These are phyloP conservation scores for Eubucco bourcierii DNA, from an alignment of 2,113 vertebrate species.

Conservation along the genomic window DNA sequence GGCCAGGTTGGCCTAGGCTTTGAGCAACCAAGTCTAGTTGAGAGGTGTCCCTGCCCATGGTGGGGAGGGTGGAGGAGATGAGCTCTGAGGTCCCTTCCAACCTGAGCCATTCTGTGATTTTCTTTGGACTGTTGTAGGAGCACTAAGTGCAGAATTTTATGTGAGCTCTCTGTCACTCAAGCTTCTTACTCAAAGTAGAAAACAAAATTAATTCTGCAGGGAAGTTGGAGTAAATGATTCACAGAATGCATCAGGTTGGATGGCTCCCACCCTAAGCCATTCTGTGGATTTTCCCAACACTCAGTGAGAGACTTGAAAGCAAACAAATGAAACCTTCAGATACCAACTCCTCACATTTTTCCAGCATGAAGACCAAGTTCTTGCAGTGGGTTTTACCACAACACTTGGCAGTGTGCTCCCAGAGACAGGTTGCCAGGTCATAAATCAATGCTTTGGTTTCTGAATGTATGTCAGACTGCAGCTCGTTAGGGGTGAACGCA, in stretches of 20 bases:
- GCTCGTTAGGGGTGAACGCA: not conserved
- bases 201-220: not conserved
- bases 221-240: too few relatives aligned
- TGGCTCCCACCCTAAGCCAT: too few relatives aligned
- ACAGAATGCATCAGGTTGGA: too few relatives aligned
- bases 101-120: not conserved
- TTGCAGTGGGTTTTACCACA: not conserved
- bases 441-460: not conserved
- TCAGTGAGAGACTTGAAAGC: not conserved
- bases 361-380: not conserved
- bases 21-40: too few relatives aligned
- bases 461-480: not conserved
- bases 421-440: not conserved
- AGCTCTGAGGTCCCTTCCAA: too few relatives aligned
- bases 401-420: not conserved
- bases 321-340: not conserved
- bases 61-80: too few relatives aligned
- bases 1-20: too few relatives aligned
- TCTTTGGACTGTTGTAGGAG: not conserved
- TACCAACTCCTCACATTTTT: not conserved
- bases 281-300: too few relatives aligned
- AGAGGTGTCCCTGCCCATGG: too few relatives aligned
- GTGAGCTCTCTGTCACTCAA: not conserved
- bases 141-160: not conserved
- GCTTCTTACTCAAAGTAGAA: not conserved